Base-by-base conservation (phyloP, 2,888 invertebrate genomes). In the Torymus texanus region DNA sequence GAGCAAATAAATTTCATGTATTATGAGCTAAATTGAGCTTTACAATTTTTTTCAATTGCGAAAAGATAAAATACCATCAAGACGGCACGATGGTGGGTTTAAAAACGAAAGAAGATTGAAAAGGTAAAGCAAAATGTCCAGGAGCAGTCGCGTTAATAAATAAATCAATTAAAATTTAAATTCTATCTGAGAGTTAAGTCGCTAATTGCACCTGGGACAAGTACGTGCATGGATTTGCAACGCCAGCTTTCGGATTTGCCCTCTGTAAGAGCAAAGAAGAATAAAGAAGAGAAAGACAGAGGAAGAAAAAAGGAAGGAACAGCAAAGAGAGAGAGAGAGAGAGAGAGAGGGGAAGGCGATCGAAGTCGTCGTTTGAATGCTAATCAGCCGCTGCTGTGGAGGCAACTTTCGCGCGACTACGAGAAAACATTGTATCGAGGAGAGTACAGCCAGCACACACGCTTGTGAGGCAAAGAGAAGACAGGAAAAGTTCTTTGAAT, bases 111-210 rank as follows among this genome's bases (percentile, higher is more conserved):
- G 2, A 41, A n/a, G 50, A 59, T 41, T 41, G 4, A 59, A 21
- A 59, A 18, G 61, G 51, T 61, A 13, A 29, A 41, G n/a, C 2
- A 82, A 84, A 84, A 84, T 79, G 77, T 77, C 82, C 83, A 72
- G 70, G 80, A 80, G 75, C 66, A 76, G 79, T 58, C 68, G 77
- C 83, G 68, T 79, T 84, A 83, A 85, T 84, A 83, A 87, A 87
- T 87, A 86, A 87, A 87, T 86, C 85, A 87, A 87, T 87, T 85
- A 85, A 86, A 87, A 87, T 87, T 86, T 85, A 87, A 86, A 86
- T 86, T 85, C 86, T 83, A 81, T 77, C 82, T 70, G 82, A 85
- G 85, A 85, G 84, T 85, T 85, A 85, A 86, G 84, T 84, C 86
- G 84, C 86, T 87, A 87, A 87, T 87, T 86, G 85, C 83, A 78